phyloP scores from a whole-genome alignment of 2,113 vertebrate species.

The Macrotus californicus region DNA sequence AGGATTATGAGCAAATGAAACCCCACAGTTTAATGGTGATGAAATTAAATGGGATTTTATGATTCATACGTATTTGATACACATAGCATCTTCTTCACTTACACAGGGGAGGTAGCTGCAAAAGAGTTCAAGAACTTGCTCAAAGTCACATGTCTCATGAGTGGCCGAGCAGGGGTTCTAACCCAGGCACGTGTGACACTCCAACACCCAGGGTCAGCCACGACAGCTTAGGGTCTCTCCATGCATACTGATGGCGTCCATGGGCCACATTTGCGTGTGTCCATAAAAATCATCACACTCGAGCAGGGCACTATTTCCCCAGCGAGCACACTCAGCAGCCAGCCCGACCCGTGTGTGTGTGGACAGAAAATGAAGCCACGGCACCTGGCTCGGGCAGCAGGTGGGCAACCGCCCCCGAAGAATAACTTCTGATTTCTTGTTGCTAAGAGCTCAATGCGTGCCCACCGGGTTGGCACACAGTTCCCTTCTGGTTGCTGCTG shows the following conservation, averaged over 20 bases:
- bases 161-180: not conserved
- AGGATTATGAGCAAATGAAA: conserved; percentile 22
- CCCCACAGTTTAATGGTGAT: conserved; percentile 34
- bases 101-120: not conserved
- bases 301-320: not conserved
- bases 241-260: not conserved
- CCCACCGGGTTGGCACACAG: too few species aligned
- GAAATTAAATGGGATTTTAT: conserved; percentile 32
- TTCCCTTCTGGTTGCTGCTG: not conserved
- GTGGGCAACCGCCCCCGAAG: not conserved
- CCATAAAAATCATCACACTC: not conserved
- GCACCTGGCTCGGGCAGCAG: not conserved
- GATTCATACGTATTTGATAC: not conserved
- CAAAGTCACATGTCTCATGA: not conserved
- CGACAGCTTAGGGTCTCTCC: not conserved
- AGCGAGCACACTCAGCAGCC: not conserved
- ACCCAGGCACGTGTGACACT: too few species aligned
- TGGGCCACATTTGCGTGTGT: not conserved
- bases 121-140: not conserved
- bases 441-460: not conserved
- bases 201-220: too few species aligned
- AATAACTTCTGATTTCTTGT: not conserved
- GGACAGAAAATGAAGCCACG: not conserved
- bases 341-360: not conserved
- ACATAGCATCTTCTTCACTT: not conserved